Evolutionary conservation across 2,797 vertebrate genomes (phyloP), one percentile per base, ranked within the genome.

Genomic region (Poliocrania exsul): DNA sequence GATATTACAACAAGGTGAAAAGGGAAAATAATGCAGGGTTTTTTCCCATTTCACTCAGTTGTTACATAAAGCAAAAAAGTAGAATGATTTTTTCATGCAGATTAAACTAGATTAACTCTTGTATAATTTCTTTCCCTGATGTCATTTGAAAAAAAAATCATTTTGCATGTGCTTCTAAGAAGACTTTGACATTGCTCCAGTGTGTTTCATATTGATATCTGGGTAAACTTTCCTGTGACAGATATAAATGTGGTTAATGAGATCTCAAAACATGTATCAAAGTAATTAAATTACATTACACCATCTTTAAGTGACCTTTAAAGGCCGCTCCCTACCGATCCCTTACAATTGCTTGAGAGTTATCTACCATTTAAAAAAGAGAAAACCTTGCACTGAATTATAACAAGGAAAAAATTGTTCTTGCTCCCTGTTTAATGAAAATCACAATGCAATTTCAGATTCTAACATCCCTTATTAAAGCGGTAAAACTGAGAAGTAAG

Each of bases 291-390:
- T 92, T 80, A 73, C 26, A 56, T 77, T 90, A 35, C 29, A 13
- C 12, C 25, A 31, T 5, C 35, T 92, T 80, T 86, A 84, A 66
- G 21, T 79, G 93, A 92, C 90, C 90, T 97, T 97, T 95, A 93
- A 94, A 88, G 56, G 71, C 38, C 35, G 17, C 56, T 91, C 51
- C 38, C 20, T 81, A 10, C 14, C 35, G 31, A 77, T 47, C 3
- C 23, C 40, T 49, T 88, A 65, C 21, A 83, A 84, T 71, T 83
- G 75, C 38, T 88, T 4, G 4, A 31, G 33, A 42, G 9, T 4
- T 60, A 20, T 19, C 26, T 80, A 82, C 21, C 20, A 44, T 75
- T 71, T 62, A 2, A 75, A 65, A 84, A 66, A 50, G 8, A 37
- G 1, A 74, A 61, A 69, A 29, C 1, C 15, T 58, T 51, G 47